A percentile compares a stretch with the other conserved stretches of the same genome.
These are phyloP conservation scores for Okapia johnstoni DNA, from an alignment of 2,113 vertebrate genomes.

Conservation along the genomic window DNA sequence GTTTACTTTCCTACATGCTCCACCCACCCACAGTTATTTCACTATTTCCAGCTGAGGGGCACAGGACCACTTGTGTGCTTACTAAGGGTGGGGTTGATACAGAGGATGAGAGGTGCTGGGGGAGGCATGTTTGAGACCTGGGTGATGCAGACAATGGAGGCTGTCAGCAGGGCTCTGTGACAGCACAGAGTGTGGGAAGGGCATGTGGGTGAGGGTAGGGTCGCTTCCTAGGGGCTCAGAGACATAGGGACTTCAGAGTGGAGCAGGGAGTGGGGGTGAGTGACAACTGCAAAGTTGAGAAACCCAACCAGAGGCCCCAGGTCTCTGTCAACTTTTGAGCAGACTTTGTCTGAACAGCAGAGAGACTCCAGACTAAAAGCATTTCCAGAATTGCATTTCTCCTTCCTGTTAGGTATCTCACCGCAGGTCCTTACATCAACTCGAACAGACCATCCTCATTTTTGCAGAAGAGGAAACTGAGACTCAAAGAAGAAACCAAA, in stretches of 20 bases:
- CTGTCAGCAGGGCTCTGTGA: conserved; percentile 32
- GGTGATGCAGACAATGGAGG: conserved; percentile 30
- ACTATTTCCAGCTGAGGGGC: not conserved
- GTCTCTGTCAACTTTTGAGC: not conserved
- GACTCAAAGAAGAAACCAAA: not conserved
- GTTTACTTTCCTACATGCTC: not conserved
- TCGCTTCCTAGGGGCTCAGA: not conserved
- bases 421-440: not conserved
- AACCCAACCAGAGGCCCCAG: not conserved
- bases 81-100: not conserved
- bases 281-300: not conserved
- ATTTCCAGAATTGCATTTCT: not conserved
- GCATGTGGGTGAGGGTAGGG: not conserved
- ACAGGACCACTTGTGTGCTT: not conserved
- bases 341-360: not conserved
- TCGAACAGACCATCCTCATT: not conserved
- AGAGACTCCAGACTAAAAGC: not conserved
- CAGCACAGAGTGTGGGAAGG: not conserved
- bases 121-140: not conserved
- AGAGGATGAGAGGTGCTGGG: not conserved
- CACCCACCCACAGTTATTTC: not conserved
- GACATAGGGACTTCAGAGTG: not conserved
- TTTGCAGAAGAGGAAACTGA: not conserved
- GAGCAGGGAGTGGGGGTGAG: not conserved
- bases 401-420: not conserved